Evolutionary conservation across 2,888 invertebrate species (phyloP).

Genomic region (Laothoe populi): DNA sequence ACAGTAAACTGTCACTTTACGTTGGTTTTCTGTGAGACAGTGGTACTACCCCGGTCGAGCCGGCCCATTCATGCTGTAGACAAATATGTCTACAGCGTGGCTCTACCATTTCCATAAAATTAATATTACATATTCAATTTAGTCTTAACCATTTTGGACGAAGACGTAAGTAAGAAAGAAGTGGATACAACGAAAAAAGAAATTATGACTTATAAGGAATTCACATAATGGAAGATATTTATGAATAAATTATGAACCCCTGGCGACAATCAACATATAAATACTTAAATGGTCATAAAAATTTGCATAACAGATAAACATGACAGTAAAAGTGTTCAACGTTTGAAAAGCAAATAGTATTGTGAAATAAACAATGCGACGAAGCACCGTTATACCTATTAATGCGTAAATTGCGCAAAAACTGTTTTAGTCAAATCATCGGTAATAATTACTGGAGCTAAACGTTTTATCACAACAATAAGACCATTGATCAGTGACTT

Average conservation of each 20-base stretch:
- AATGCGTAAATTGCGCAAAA: conserved; percentile 2
- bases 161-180: not conserved
- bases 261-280: conserved; percentile 11
- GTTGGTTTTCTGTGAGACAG: no score
- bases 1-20: no score
- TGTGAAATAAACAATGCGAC: conserved; percentile 12
- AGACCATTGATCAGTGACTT: conserved; percentile 25
- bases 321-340: conserved; percentile 5
- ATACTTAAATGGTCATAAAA: conserved; percentile 15
- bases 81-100: no score
- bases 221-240: conserved; percentile 4
- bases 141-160: not conserved
- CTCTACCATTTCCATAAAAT: no score
- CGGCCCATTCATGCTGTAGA: no score
- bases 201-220: not conserved
- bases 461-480: conserved; percentile 13
- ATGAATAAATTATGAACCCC: not conserved
- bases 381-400: conserved; percentile 5
- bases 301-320: conserved; percentile 17
- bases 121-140: not conserved
- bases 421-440: conserved; percentile 15
- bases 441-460: conserved; percentile 13
- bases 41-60: no score
- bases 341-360: not conserved
- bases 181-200: not conserved